A percentile compares a stretch with the other conserved stretches of the same genome.
phyloP scores from a whole-genome alignment of 2,888 invertebrate genomes.

The Resseliella maxima region DNA sequence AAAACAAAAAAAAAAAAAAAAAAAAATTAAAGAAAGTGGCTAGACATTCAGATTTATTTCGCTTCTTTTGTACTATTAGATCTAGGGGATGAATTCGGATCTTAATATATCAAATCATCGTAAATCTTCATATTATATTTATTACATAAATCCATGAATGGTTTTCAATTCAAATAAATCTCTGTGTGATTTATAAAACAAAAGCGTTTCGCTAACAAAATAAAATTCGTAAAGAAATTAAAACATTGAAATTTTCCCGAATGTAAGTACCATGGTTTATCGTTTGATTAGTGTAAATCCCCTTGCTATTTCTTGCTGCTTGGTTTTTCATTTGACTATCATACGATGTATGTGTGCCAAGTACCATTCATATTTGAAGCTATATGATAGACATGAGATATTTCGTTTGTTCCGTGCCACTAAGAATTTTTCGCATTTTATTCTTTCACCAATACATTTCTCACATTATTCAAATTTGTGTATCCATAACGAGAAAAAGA shows the following conservation, averaged over 20 bases:
- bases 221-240: no score
- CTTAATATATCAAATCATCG: no score
- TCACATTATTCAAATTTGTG: slow-evolving; percentile 37
- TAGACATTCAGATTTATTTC: slow-evolving; percentile 34
- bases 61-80: background rate
- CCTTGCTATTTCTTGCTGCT: no score
- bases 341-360: background rate
- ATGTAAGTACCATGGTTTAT: no score
- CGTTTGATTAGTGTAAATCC: no score
- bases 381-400: background rate
- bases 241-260: no score
- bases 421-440: background rate
- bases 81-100: no score
- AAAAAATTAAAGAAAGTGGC: background rate
- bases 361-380: background rate
- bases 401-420: background rate
- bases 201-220: no score
- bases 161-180: no score
- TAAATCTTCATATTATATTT: no score
- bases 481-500: background rate
- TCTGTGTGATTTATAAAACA: no score
- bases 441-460: background rate
- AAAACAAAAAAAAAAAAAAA: background rate
- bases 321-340: background rate
- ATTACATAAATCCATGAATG: no score